These are phyloP conservation scores for Brotula barbata DNA, from an alignment of 2,797 vertebrate species.

Conservation along the genomic window DNA sequence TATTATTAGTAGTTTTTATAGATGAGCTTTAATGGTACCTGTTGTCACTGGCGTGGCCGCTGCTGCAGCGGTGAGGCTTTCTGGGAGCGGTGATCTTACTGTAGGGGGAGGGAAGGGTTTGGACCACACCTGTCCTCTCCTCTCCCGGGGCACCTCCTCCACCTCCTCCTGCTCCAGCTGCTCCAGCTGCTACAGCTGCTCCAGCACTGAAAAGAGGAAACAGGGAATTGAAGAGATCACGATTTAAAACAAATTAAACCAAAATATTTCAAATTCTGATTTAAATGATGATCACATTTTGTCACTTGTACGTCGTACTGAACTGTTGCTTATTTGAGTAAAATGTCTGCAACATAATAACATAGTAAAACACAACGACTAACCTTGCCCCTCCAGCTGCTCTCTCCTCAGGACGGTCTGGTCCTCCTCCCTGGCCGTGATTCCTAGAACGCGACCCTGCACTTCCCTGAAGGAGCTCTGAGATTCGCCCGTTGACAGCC, in stretches of 20 bases:
- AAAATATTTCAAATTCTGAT: too few species aligned
- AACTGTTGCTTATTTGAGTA: neutral
- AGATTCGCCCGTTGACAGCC: conserved; percentile 93
- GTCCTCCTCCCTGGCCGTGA: conserved; percentile 76
- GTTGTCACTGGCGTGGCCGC: conserved; percentile 93
- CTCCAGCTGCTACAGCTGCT: conserved; percentile 69
- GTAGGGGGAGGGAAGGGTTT: conserved; percentile 93
- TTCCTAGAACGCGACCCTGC: conserved; percentile 71
- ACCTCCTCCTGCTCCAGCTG: conserved; percentile 36
- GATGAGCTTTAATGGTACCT: conserved; percentile 52
- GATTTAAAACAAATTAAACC: neutral
- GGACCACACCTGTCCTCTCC: conserved; percentile 78
- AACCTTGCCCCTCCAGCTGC: conserved; percentile 54
- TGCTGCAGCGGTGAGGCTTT: conserved; percentile 91
- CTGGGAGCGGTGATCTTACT: conserved; percentile 97
- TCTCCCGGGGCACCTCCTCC: conserved; percentile 64
- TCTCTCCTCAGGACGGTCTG: conserved; percentile 74
- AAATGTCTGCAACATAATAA: too few species aligned
- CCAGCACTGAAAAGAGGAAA: conserved; percentile 63
- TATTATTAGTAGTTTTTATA: too few species aligned
- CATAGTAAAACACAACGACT: conserved; percentile 3
- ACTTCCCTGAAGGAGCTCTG: conserved; percentile 91
- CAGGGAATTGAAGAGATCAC: neutral
- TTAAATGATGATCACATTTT: too few species aligned
- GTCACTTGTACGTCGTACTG: neutral